Percentiles rank a stretch among this genome's conserved stretches.
phyloP scores from a whole-genome alignment of 2,113 vertebrate genomes.

The Caracal caracal region DNA sequence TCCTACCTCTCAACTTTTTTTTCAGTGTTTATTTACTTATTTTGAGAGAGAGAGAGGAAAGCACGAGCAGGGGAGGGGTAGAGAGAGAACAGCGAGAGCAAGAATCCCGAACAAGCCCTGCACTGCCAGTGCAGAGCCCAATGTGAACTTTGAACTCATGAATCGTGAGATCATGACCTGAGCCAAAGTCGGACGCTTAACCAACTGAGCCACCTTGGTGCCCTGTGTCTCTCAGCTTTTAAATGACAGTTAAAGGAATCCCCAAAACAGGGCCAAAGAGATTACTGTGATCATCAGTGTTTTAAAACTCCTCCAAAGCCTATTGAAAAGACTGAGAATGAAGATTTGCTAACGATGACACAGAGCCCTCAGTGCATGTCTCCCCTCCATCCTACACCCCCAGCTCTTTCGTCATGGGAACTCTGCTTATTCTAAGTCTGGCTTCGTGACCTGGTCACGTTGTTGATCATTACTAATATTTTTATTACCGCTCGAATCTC shows the following conservation, averaged over 20 bases:
- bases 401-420: background rate
- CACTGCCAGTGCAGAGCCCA: too few relatives aligned
- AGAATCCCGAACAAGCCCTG: too few relatives aligned
- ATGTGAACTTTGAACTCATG: too few relatives aligned
- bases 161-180: too few relatives aligned
- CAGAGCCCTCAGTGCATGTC: background rate
- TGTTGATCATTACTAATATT: background rate
- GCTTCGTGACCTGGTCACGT: background rate
- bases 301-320: background rate
- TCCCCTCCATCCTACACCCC: background rate
- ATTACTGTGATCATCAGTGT: background rate
- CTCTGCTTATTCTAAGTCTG: background rate
- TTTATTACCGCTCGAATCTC: background rate
- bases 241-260: background rate
- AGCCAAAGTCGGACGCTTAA: too few relatives aligned
- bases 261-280: background rate
- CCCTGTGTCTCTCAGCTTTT: background rate
- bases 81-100: too few relatives aligned
- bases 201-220: too few relatives aligned
- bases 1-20: background rate
- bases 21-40: too few relatives aligned
- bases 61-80: too few relatives aligned
- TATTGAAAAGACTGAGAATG: background rate
- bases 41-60: too few relatives aligned
- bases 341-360: background rate